Conservation (phyloP, 1,140 invertebrate species). For the Cecropterus lyciades region DNA sequence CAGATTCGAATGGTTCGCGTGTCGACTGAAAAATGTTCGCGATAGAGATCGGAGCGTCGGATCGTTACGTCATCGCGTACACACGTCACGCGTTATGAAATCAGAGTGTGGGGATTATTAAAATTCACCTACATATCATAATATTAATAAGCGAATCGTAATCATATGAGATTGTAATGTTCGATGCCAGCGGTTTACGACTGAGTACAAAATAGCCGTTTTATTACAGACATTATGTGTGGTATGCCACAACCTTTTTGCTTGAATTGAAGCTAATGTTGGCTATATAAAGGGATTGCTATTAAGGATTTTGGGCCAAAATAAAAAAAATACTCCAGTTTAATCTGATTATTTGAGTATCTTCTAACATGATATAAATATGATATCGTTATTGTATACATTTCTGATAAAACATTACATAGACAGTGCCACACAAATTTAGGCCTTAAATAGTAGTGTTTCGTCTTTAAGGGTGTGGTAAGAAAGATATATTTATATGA, state of each 20-base stretch:
- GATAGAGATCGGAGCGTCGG: constrained; percentile 11
- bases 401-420: too few relatives aligned
- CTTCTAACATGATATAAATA: too few relatives aligned
- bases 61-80: constrained; percentile 5
- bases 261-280: not conserved
- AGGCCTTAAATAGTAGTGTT: too few relatives aligned
- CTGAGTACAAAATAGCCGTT: constrained; percentile 12
- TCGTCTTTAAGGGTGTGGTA: too few relatives aligned
- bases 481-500: too few relatives aligned
- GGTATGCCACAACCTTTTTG: too few relatives aligned
- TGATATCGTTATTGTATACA: too few relatives aligned
- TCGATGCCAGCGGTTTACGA: constrained; percentile 22
- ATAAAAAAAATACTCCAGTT: too few relatives aligned
- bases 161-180: constrained; percentile 7
- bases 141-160: constrained; percentile 15
- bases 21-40: constrained; percentile 19
- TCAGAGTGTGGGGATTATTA: constrained; percentile 22
- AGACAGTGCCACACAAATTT: too few relatives aligned
- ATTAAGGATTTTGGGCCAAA: too few relatives aligned
- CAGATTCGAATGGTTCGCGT: constrained; percentile 13
- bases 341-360: too few relatives aligned
- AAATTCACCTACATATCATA: constrained; percentile 25
- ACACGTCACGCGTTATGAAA: constrained; percentile 23
- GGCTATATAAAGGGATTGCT: too few relatives aligned
- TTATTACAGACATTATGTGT: not conserved